phyloP scores from a whole-genome alignment of 2,888 invertebrate species.

The Eupsilia transversa region DNA sequence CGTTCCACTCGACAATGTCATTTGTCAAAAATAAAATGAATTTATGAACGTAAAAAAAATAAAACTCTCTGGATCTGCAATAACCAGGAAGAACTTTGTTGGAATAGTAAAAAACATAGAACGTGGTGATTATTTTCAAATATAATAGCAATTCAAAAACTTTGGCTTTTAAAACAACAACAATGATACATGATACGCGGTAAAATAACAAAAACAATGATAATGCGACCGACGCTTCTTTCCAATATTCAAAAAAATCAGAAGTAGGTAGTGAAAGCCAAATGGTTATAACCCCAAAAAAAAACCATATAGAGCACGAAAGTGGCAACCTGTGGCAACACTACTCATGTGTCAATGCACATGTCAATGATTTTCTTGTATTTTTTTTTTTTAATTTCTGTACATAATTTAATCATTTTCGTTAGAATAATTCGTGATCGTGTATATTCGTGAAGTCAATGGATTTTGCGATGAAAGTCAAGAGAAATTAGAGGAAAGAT shows the following conservation, averaged over 20 bases:
- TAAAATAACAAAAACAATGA: background rate
- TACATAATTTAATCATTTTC: background rate
- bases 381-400: background rate
- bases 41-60: background rate
- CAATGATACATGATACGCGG: too few relatives aligned
- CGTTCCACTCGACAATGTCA: constrained; percentile 43
- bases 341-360: background rate
- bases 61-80: constrained; percentile 35
- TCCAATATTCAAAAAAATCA: background rate
- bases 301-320: background rate
- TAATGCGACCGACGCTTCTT: background rate
- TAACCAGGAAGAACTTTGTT: background rate
- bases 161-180: background rate
- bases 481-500: background rate
- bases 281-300: background rate
- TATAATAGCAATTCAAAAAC: background rate
- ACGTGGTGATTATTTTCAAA: background rate
- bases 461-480: background rate
- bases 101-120: background rate
- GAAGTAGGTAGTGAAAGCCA: background rate
- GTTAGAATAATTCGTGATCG: background rate
- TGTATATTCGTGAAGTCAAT: background rate
- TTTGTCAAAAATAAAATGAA: constrained; percentile 45
- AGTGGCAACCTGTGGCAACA: constrained; percentile 32
- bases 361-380: too few relatives aligned